Base-by-base conservation (phyloP, 2,888 invertebrate genomes). In the Neoascia interrupta region DNA sequence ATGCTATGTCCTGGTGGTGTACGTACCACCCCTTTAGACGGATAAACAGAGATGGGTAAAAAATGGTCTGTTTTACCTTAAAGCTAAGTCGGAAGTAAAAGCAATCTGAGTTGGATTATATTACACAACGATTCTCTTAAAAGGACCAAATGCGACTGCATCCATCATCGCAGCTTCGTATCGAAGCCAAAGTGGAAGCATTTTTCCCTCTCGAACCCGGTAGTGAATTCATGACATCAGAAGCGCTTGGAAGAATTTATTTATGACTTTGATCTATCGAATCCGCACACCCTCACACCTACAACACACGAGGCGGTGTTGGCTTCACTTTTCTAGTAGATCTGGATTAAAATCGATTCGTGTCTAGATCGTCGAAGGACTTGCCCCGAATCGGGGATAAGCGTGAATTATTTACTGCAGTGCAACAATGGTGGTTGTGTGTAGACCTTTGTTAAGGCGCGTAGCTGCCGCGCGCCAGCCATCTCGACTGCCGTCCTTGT, bases 221-320 rank as follows among this genome's bases (percentile, higher is more conserved):
- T 5, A 5, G n/a, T 13, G 26, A 31, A 73, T 51, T 36, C 37
- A 39, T 68, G 54, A 47, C 56, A 8, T 31, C 31, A 6, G 26
- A 69, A 64, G 45, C 75, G 63, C 36, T 28, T 21, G 28, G 28
- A 16, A 41, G 63, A 64, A 70, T 76, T 58, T 70, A 70, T 76
- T 70, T 70, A 76, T 76, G 70, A 64, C 75, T 70, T 76, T 64
- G 70, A 76, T 75, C 75, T 58, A 56, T 58, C 16, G 69, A 69
- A 58, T 68, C 58, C 5, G 13, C 47, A 4, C 2, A 31, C 18
- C n/a, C 36, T 28, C 23, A 19, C n/a, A n/a, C n/a, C n/a, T n/a
- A n/a, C 26, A 6, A 19, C 16, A 23, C n/a, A 23, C 36, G 56
- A 64, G 58, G 23, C 11, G 26, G 3, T 31, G 43, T 8, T n/a